Conservation (phyloP, 2,888 invertebrate genomes). For the Brachyptera risi region DNA sequence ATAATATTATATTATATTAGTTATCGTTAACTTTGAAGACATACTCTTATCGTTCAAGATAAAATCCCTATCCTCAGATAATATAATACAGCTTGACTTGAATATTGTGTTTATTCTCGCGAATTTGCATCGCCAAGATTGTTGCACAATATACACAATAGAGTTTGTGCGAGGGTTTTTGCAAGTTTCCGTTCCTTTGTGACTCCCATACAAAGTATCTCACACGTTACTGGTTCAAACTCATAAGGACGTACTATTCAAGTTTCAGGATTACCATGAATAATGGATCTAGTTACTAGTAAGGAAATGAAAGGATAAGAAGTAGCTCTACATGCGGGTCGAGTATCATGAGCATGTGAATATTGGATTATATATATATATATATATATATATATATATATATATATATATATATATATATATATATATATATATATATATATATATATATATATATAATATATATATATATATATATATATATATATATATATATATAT, state of each 20-base stretch:
- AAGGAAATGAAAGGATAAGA: background rate
- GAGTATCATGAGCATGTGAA: no score
- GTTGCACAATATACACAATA: background rate
- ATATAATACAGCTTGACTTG: background rate
- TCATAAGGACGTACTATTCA: background rate
- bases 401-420: no score
- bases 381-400: no score
- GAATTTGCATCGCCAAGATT: background rate
- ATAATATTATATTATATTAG: no score
- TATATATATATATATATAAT: no score
- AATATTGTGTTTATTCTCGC: background rate
- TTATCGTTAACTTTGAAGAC: background rate
- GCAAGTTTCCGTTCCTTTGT: background rate
- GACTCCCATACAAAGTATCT: background rate
- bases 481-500: no score
- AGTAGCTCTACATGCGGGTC: no score
- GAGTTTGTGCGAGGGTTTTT: no score
- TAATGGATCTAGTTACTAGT: background rate
- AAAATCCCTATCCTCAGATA: background rate
- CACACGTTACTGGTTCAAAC: background rate
- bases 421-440: no score
- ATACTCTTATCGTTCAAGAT: background rate
- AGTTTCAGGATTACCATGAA: background rate
- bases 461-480: no score
- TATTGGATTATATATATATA: no score